These are phyloP conservation scores for Dendrocincla tyrannina DNA, from an alignment of 2,797 vertebrate genomes.

Conservation along the genomic window DNA sequence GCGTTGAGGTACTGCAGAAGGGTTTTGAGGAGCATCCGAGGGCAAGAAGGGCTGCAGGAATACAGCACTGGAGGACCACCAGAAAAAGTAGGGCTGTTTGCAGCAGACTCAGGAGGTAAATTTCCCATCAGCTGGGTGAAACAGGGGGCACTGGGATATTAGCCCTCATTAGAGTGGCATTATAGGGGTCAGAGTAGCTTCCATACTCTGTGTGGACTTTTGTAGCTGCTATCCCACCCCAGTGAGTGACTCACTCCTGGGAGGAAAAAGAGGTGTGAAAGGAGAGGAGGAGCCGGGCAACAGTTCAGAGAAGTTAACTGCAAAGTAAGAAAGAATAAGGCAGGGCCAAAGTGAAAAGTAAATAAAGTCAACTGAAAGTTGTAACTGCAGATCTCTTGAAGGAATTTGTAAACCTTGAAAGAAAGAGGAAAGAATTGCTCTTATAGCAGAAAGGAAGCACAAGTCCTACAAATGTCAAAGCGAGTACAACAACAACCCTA, in stretches of 20 bases:
- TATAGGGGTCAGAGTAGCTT: neutral
- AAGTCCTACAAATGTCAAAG: neutral
- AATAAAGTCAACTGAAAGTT: neutral
- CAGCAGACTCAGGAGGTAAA: neutral
- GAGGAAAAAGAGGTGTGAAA: neutral
- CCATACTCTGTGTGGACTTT: neutral
- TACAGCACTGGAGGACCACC: neutral
- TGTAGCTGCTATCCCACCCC: neutral
- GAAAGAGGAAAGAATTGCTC: neutral
- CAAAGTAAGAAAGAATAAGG: neutral
- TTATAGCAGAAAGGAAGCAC: neutral
- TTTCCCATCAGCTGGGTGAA: neutral
- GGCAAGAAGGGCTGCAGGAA: neutral
- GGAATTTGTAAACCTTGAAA: neutral
- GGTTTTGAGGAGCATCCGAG: neutral
- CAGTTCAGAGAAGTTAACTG: neutral
- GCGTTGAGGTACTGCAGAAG: neutral
- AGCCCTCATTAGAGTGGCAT: neutral
- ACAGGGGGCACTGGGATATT: fast-evolving
- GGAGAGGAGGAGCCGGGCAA: neutral
- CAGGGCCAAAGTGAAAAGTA: neutral
- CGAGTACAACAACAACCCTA: neutral
- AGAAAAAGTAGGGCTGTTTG: neutral
- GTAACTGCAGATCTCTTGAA: neutral
- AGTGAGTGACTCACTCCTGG: neutral